Conservation (phyloP, 2,113 vertebrate species). For the Callithrix jacchus region DNA sequence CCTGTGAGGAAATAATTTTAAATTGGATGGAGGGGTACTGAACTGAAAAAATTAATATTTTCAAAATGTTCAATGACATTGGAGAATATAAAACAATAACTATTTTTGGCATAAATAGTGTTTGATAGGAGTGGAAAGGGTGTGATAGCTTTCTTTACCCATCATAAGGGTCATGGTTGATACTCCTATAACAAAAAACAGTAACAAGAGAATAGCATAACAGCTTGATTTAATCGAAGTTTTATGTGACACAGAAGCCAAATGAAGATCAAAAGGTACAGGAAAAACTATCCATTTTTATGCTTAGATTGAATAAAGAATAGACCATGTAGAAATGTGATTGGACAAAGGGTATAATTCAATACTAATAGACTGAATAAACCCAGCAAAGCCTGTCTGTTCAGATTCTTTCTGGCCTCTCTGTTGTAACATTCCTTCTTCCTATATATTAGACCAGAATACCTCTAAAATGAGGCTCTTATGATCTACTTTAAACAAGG, state of each 20-base stretch:
- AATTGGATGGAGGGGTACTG: conserved; percentile 14
- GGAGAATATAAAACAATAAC: conserved; percentile 34
- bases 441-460: not conserved
- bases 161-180: too few species aligned
- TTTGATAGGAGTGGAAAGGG: not conserved
- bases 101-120: conserved; percentile 25
- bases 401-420: not conserved
- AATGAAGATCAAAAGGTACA: not conserved
- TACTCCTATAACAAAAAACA: not conserved
- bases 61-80: conserved; percentile 35
- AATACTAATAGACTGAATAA: not conserved
- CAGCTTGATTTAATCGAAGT: not conserved
- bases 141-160: not conserved
- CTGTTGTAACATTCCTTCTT: not conserved
- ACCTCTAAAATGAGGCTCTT: not conserved
- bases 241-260: not conserved
- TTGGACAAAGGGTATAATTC: not conserved
- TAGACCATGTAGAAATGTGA: not conserved
- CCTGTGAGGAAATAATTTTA: conserved; percentile 67
- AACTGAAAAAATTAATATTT: conserved; percentile 19
- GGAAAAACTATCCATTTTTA: not conserved
- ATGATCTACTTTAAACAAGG: not conserved
- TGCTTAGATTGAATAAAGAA: not conserved
- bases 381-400: not conserved
- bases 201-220: not conserved